phyloP scores from a whole-genome alignment of 2,113 vertebrate species.

The Crotophaga sulcirostris region DNA sequence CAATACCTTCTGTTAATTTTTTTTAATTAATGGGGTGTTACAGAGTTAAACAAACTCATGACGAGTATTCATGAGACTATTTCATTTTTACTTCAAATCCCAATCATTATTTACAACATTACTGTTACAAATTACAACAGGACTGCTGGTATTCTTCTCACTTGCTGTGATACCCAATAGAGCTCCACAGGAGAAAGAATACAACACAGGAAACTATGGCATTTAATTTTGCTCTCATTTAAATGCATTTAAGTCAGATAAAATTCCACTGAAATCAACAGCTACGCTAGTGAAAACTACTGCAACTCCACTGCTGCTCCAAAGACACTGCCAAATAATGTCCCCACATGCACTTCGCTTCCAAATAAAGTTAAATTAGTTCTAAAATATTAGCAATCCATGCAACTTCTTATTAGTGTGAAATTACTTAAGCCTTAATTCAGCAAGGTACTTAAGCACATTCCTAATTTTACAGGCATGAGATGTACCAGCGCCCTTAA shows the following conservation, averaged over 20 bases:
- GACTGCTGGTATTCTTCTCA: neutral
- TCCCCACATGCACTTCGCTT: neutral
- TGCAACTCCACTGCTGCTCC: neutral
- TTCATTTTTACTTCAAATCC: constrained; percentile 11
- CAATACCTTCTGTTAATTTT: constrained; percentile 54
- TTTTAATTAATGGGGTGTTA: constrained; percentile 58
- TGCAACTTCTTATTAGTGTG: neutral
- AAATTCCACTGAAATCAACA: neutral
- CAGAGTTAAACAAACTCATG: constrained; percentile 42
- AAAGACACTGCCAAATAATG: neutral
- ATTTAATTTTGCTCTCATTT: constrained; percentile 10
- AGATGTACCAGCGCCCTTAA: neutral
- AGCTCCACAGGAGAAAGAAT: constrained; percentile 5
- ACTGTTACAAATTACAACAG: neutral
- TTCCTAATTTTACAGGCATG: constrained; percentile 17
- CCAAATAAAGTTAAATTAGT: constrained; percentile 22
- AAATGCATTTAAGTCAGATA: neutral
- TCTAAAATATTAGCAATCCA: constrained; percentile 10
- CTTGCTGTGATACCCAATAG: constrained; percentile 31
- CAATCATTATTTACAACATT: constrained; percentile 13
- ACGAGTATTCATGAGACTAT: neutral
- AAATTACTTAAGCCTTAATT: constrained; percentile 51
- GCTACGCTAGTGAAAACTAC: neutral
- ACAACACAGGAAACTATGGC: neutral
- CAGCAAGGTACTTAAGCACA: constrained; percentile 23